phyloP scores from a whole-genome alignment of 2,113 vertebrate species.

The Macquaria australasica region DNA sequence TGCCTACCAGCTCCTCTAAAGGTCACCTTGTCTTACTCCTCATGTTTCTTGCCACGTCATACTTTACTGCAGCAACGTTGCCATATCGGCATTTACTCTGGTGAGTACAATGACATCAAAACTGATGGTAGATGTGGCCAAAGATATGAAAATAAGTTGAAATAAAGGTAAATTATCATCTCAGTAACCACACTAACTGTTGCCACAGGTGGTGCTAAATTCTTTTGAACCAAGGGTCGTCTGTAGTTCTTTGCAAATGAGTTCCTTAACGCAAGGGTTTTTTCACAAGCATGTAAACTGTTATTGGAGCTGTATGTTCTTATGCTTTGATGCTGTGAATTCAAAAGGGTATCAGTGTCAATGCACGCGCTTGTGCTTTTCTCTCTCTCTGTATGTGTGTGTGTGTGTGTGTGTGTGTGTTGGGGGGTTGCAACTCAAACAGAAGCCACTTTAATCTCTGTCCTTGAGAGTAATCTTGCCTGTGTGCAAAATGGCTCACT shows the following conservation, averaged over 20 bases:
- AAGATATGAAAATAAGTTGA: background rate
- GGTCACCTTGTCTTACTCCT: background rate
- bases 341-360: slow-evolving; percentile 50
- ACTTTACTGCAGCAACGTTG: background rate
- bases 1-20: background rate
- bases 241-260: background rate
- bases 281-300: background rate
- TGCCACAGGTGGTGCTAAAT: background rate
- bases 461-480: slow-evolving; percentile 86
- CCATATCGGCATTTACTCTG: background rate
- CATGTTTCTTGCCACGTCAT: background rate
- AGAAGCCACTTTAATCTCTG: slow-evolving; percentile 82
- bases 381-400: background rate
- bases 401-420: slow-evolving; percentile 39
- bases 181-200: background rate
- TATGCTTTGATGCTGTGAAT: slow-evolving; percentile 29
- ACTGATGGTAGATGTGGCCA: background rate
- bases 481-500: slow-evolving; percentile 83
- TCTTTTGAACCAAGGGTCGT: background rate
- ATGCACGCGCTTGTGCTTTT: slow-evolving; percentile 3
- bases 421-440: slow-evolving; percentile 63
- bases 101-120: background rate
- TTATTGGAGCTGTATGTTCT: slow-evolving; percentile 3
- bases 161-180: background rate
- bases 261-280: background rate